phyloP scores from a whole-genome alignment of 2,797 vertebrate species.

The Alfaro cultratus region DNA sequence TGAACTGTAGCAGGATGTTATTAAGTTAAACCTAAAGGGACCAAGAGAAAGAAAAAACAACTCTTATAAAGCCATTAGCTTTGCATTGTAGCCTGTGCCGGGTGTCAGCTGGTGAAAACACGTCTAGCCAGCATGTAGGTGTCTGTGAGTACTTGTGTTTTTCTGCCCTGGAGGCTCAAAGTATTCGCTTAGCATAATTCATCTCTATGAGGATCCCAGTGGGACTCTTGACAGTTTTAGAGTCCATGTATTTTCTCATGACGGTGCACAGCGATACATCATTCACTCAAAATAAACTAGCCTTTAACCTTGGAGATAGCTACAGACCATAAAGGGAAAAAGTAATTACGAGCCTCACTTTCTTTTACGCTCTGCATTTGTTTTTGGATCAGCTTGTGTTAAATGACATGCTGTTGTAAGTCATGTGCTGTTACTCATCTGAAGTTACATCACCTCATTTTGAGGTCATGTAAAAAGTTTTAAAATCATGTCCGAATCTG shows the following conservation, averaged over 20 bases:
- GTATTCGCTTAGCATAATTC: conserved; percentile 51
- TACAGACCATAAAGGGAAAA: conserved; percentile 3
- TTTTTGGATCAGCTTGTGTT: background rate
- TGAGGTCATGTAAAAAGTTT: background rate
- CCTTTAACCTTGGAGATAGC: conserved; percentile 15
- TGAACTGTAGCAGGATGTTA: conserved; percentile 48
- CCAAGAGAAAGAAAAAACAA: conserved; percentile 19
- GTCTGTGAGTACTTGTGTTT: conserved; percentile 19
- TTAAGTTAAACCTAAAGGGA: conserved; percentile 49
- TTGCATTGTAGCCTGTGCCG: conserved; percentile 22
- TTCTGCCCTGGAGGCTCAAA: conserved; percentile 33
- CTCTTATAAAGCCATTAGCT: conserved; percentile 63
- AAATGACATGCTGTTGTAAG: background rate
- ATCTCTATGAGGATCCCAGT: conserved; percentile 48
- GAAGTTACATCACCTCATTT: background rate
- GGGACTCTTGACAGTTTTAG: conserved; percentile 29
- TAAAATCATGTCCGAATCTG: background rate
- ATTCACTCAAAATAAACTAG: conserved; percentile 21
- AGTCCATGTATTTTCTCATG: conserved; percentile 39
- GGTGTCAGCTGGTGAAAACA: conserved; percentile 29
- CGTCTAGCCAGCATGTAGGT: conserved; percentile 11
- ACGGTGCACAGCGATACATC: conserved; percentile 29
- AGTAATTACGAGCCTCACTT: background rate
- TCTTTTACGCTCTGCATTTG: background rate
- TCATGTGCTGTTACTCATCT: background rate